A percentile compares a stretch with the other conserved stretches of the same genome.
phyloP scores from a whole-genome alignment of 1,140 invertebrate genomes.

The Trachymyrmex septentrionalis region DNA sequence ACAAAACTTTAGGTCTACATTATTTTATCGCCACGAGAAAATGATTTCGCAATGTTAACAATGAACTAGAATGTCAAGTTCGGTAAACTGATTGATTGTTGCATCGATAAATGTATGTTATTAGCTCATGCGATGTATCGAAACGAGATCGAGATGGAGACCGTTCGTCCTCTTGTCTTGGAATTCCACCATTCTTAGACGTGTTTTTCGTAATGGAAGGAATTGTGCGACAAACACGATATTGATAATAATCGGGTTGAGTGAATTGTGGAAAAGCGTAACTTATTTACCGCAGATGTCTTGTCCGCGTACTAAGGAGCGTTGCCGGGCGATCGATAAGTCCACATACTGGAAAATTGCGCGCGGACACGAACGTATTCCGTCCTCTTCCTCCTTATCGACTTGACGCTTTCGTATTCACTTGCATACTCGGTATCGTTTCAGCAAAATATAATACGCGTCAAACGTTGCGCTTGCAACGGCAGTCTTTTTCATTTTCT shows the following conservation, averaged over 20 bases:
- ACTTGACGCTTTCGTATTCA: constrained; percentile 48
- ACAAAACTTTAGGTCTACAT: background rate
- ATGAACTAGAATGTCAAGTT: background rate
- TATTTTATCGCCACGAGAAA: background rate
- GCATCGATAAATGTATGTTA: no score
- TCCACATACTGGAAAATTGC: constrained; percentile 48
- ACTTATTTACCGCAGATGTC: constrained; percentile 37
- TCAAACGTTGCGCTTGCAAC: constrained; percentile 11
- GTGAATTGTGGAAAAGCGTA: constrained; percentile 22
- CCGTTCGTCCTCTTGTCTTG: background rate
- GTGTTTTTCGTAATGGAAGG: background rate
- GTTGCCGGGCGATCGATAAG: constrained; percentile 46
- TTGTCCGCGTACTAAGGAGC: constrained; percentile 13
- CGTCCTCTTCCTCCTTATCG: constrained; percentile 25
- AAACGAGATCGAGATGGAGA: background rate
- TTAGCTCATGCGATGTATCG: background rate
- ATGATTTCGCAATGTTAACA: background rate
- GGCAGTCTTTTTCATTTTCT: constrained; percentile 26
- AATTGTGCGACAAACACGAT: background rate
- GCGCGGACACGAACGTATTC: constrained; percentile 33
- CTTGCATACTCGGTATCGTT: constrained; percentile 35
- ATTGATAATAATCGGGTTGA: background rate
- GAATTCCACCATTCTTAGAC: background rate
- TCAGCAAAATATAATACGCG: constrained; percentile 23
- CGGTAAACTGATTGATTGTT: background rate